These are phyloP conservation scores for Tinamus major DNA, from an alignment of 2,797 vertebrate genomes.

Conservation along the genomic window DNA sequence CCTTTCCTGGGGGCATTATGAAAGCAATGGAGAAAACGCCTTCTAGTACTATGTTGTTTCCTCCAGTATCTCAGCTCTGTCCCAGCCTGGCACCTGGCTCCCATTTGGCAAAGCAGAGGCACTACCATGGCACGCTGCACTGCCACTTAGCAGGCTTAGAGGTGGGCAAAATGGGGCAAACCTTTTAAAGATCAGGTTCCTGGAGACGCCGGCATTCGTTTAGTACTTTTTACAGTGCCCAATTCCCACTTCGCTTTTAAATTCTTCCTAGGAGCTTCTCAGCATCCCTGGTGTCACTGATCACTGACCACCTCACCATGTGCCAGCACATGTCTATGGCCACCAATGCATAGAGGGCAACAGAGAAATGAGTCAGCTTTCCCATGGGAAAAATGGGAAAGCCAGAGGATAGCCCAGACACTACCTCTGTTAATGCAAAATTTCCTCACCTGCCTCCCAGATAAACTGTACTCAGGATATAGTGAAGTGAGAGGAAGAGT, in stretches of 20 bases:
- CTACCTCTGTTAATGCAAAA: neutral
- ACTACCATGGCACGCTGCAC: accelerated
- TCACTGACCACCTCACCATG: neutral
- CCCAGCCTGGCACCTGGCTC: neutral
- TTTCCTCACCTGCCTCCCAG: neutral
- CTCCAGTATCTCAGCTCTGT: neutral
- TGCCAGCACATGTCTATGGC: neutral
- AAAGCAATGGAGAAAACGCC: neutral
- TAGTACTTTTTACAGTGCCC: neutral
- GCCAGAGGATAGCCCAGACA: neutral
- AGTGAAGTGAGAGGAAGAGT: neutral
- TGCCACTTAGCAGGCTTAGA: neutral
- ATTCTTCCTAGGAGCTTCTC: neutral
- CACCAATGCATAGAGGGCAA: neutral
- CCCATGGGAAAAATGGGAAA: neutral
- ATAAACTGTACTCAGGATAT: neutral
- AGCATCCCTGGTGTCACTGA: no score
- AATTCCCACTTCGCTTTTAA: neutral
- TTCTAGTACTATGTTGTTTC: neutral
- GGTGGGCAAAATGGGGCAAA: neutral
- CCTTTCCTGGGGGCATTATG: neutral
- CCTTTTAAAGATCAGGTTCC: neutral
- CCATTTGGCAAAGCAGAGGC: neutral
- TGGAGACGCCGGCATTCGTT: accelerated
- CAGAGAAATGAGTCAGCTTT: neutral